phyloP scores from a whole-genome alignment of 2,888 invertebrate species.

The Leucoma salicis region DNA sequence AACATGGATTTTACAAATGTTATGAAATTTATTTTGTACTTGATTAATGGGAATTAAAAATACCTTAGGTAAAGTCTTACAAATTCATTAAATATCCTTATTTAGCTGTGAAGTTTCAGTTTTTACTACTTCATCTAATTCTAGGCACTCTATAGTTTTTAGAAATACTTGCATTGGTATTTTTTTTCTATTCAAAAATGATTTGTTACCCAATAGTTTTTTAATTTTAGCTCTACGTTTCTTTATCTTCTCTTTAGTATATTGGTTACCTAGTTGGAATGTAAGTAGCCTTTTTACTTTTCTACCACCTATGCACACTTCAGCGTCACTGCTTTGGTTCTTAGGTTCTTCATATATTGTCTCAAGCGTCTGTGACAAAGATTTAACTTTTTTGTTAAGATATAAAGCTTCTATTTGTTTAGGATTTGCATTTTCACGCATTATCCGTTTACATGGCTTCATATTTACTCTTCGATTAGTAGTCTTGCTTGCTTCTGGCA shows the following conservation, averaged over 20 bases:
- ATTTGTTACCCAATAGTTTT: constrained; percentile 76
- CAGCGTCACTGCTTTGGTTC: constrained; percentile 59
- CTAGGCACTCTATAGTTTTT: constrained; percentile 78
- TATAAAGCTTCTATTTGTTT: constrained; percentile 81
- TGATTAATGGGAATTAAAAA: constrained; percentile 13
- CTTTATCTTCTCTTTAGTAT: constrained; percentile 80
- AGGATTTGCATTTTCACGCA: constrained; percentile 60
- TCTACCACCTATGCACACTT: constrained; percentile 73
- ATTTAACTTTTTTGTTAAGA: constrained; percentile 80
- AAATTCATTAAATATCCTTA: constrained; percentile 26
- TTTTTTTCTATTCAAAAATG: constrained; percentile 73
- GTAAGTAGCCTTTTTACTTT: constrained; percentile 82
- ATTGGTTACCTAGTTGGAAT: constrained; percentile 75
- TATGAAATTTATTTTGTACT: constrained; percentile 25
- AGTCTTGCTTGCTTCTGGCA: constrained; percentile 57
- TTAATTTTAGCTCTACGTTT: constrained; percentile 82
- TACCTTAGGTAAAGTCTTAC: constrained; percentile 45
- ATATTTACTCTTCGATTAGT: constrained; percentile 73
- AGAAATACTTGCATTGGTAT: constrained; percentile 82
- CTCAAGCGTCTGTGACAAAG: constrained; percentile 79
- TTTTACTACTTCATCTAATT: constrained; percentile 67
- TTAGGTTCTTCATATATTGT: constrained; percentile 85
- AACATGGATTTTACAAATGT: constrained; percentile 1
- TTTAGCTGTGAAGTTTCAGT: constrained; percentile 46
- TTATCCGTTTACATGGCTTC: constrained; percentile 69